These are phyloP conservation scores for Mustelus asterias DNA, from an alignment of 2,113 vertebrate species.

Conservation along the genomic window DNA sequence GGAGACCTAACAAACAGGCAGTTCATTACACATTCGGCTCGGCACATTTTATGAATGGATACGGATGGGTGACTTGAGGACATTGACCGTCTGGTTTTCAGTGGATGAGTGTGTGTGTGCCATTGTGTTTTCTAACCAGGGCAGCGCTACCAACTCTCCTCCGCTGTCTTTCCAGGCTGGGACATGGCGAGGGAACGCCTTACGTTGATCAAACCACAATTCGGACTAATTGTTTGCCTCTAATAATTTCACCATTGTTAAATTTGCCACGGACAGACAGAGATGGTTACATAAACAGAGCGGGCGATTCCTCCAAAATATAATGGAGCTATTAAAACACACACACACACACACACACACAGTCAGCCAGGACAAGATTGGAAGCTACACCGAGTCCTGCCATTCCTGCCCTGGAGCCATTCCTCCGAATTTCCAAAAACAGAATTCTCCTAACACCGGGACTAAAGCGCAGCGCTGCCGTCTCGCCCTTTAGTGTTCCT, in stretches of 20 bases:
- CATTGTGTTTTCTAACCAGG: not conserved
- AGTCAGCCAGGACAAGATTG: not conserved
- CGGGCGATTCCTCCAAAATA: not conserved
- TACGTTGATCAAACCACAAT: no score
- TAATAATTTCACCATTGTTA: not conserved
- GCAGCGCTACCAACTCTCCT: not conserved
- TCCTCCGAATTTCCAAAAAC: not conserved
- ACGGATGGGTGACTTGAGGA: slow-evolving; percentile 14
- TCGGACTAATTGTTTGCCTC: not conserved
- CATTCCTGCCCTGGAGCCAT: not conserved
- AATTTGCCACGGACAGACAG: not conserved
- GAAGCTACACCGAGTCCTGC: not conserved
- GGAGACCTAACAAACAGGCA: not conserved
- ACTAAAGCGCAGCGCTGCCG: not conserved
- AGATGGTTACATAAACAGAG: not conserved
- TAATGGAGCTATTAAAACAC: not conserved
- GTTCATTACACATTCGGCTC: not conserved
- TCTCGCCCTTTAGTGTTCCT: no score
- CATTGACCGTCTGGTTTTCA: not conserved
- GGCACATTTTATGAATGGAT: slow-evolving; percentile 15
- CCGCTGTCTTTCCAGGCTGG: not conserved
- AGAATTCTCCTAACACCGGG: not conserved
- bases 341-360: no score
- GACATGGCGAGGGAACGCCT: not conserved
- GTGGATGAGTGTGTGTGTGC: not conserved